phyloP scores from a whole-genome alignment of 2,797 vertebrate species.

The Myotis pilosus region DNA sequence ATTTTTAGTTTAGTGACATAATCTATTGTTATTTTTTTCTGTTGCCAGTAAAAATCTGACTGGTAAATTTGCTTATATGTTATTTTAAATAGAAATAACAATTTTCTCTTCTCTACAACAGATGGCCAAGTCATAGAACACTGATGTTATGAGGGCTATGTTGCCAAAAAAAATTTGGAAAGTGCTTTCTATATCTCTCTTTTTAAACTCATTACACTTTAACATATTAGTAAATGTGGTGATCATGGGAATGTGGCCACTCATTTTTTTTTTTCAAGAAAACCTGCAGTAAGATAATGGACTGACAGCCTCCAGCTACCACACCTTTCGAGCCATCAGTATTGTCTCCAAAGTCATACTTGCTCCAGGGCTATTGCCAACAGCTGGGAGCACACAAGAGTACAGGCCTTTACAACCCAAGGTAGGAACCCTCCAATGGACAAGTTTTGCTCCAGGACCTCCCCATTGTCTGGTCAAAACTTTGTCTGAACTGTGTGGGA shows the following conservation, averaged over 20 bases:
- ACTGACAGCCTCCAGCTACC: background rate
- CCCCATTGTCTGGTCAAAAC: background rate
- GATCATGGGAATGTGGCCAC: background rate
- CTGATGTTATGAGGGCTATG: background rate
- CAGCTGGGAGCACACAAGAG: too few relatives aligned
- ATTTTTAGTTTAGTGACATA: background rate
- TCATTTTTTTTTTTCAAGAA: background rate
- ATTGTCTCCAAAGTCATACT: background rate
- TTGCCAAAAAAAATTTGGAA: background rate
- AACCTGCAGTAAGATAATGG: background rate
- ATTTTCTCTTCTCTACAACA: constrained; percentile 23
- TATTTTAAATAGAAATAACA: constrained; percentile 33
- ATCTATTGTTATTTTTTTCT: constrained; percentile 23
- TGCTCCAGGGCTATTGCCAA: background rate
- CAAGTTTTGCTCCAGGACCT: background rate
- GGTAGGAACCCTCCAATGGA: too few relatives aligned
- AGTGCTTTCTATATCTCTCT: background rate
- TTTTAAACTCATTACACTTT: background rate
- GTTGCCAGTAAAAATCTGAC: background rate
- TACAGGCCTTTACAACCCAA: background rate
- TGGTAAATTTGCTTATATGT: background rate
- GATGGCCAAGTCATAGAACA: constrained; percentile 11
- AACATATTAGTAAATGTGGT: background rate
- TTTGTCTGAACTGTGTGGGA: background rate
- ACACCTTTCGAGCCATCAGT: background rate